Base-by-base conservation (phyloP, 2,113 vertebrate species). In the Oryzias melastigma region DNA sequence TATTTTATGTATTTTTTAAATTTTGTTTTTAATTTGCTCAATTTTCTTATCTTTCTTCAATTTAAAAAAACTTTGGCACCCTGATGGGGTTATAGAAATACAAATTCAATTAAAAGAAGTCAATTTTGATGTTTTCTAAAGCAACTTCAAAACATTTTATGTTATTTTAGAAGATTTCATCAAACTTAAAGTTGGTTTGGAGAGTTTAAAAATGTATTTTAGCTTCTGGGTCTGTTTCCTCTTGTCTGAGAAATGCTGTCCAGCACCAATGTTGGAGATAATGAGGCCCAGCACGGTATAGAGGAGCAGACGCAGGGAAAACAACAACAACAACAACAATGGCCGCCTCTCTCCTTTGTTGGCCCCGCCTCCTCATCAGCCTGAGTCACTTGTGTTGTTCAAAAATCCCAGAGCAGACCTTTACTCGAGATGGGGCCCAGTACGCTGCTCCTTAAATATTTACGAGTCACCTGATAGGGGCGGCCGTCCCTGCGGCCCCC, bases 381-480 rank as follows among this genome's bases (percentile, higher is more conserved):
- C 73, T 63, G 71, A 77, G 54, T 83, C 72, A 80, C 71, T 59
- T 5, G 7, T 75, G 81, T 77, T 82, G 71, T 75, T 78, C 58
- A 81, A 84, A 84, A 89, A 71, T 83, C 80, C 78, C 77, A 65
- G 67, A 75, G 80, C 86, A 84, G 88, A 84, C 77, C 79, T 90
- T 80, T 73, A 77, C 52, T 71, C 59, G 71, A 84, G 78, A 84
- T 75, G 61, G 62, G 75, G 71, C 68, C 70, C 42, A 15, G 73
- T 77, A 80, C 27, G 62, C 68, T 71, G 73, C 81, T 77, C 88
- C 86, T 91, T 83, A 91, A 92, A 89, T 86, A 91, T 92, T 90
- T 86, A 92, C 79, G 53, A 86, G 89, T 53, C 80, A 91, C 78
- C 83, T 81, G 89, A 92, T 91, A 90, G 77, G 82, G 73, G 75